Base-by-base conservation (phyloP, 2,113 vertebrate genomes). In the mouse (Mus musculus) region DNA sequence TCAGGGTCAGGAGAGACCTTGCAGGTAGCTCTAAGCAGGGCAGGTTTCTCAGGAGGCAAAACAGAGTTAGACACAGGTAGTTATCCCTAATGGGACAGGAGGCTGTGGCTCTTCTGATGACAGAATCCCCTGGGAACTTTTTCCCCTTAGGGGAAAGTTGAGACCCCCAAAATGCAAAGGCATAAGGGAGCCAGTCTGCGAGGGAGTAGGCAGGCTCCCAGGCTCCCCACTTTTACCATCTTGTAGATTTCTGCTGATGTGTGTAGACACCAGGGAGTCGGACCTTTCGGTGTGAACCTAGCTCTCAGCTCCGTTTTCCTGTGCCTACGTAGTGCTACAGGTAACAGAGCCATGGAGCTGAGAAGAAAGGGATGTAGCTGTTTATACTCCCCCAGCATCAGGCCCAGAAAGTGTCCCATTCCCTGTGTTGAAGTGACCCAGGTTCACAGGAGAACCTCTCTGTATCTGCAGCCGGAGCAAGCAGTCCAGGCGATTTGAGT, bases 341-440 rank as follows among this genome's bases (percentile, higher is more conserved):
- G 5, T 26, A 13, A 1, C 9, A 2, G 17, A 61, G 17, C 49
- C 14, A 0, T 0, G 26, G 56, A 63, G 49, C 9, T 2, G 30
- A 61, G 19, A 76, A 4, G 13, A 0, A 3, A 13, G 63, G n/a
- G 82, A 2, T 9, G 56, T 4, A 11, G 19, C 28, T 2, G 4
- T 22, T 36, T 0, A 0, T 0, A 3, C 5, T 49, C 22, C 28
- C 24, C 0, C 72, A 20, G 7, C 36, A 54, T 61, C 59, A 54
- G 65, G 42, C 24, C 49, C 5, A 1, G 67, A 26, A 19, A 5
- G 12, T 0, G 3, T 7, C 59, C 77, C 12, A 10, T 52, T 54
- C 33, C 42, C 30, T 49, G 46, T 52, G 30, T 52, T 42, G 30
- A 28, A 33, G 33, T 0, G 1, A 10, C 16, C 0, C 28, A 28